Percentiles rank a stretch among this genome's conserved stretches.
phyloP scores from a whole-genome alignment of 2,797 vertebrate species.

The Streptopelia turtur region DNA sequence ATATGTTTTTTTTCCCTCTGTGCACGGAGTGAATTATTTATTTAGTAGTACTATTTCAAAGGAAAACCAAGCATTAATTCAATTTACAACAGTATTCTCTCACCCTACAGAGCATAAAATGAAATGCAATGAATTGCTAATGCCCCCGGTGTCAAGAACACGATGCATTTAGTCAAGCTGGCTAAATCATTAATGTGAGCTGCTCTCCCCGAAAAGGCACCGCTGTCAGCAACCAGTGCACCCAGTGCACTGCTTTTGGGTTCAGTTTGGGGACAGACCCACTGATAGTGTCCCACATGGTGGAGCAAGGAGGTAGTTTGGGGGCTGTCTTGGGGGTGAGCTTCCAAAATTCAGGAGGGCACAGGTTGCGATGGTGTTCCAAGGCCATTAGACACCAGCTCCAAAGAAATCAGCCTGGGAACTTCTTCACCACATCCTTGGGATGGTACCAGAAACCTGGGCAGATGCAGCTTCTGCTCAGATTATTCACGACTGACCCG shows the following conservation, averaged over 20 bases:
- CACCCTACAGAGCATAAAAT: not conserved
- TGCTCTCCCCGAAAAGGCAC: not conserved
- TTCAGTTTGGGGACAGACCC: not conserved
- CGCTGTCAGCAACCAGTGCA: not conserved
- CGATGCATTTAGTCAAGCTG: not conserved
- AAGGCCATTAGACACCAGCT: not conserved
- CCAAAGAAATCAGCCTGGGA: not conserved
- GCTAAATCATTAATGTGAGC: not conserved
- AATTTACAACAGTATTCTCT: conserved; percentile 20
- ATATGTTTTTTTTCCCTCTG: not conserved
- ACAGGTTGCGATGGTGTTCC: not conserved
- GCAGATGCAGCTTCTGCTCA: not conserved
- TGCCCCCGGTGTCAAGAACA: not conserved
- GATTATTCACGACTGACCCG: not conserved
- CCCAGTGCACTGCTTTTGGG: not conserved
- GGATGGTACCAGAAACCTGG: fast-evolving
- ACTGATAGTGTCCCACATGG: fast-evolving
- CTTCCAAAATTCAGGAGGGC: not conserved
- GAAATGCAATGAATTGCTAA: not conserved
- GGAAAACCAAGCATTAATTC: conserved; percentile 27
- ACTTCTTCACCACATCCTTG: not conserved
- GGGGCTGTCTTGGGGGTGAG: not conserved
- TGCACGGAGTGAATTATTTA: conserved; percentile 12
- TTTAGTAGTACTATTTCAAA: conserved; percentile 19
- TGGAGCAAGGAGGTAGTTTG: not conserved